phyloP scores from a whole-genome alignment of 2,113 vertebrate genomes.

The Bubo bubo region DNA sequence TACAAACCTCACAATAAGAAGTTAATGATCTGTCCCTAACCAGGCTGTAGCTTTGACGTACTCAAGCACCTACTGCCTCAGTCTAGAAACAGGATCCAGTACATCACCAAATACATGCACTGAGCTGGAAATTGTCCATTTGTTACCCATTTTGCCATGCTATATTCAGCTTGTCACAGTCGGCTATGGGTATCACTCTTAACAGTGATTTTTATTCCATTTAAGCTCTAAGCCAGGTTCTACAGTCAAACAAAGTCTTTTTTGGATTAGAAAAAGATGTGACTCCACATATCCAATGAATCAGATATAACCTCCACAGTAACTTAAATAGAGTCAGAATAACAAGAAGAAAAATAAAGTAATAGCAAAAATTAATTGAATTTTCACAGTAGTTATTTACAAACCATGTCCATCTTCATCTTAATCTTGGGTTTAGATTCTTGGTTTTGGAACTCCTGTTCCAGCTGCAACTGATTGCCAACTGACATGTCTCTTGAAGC shows the following conservation, averaged over 20 bases:
- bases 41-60: neutral
- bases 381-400: constrained; percentile 7
- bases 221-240: neutral
- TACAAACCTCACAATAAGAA: neutral
- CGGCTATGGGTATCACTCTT: neutral
- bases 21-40: constrained; percentile 35
- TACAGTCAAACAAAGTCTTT: neutral
- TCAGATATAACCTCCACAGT: neutral
- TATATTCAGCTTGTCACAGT: neutral
- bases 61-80: neutral
- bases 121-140: neutral
- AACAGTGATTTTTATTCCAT: neutral
- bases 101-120: neutral
- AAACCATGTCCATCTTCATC: neutral
- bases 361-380: neutral
- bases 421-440: neutral
- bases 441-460: neutral
- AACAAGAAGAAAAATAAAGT: constrained; percentile 1
- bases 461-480: constrained; percentile 18
- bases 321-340: neutral
- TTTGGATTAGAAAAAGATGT: neutral
- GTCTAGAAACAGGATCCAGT: neutral
- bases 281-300: neutral
- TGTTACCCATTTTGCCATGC: neutral
- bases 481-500: neutral